phyloP scores from a whole-genome alignment of 2,113 vertebrate species.

The Platycercus adscitus region DNA sequence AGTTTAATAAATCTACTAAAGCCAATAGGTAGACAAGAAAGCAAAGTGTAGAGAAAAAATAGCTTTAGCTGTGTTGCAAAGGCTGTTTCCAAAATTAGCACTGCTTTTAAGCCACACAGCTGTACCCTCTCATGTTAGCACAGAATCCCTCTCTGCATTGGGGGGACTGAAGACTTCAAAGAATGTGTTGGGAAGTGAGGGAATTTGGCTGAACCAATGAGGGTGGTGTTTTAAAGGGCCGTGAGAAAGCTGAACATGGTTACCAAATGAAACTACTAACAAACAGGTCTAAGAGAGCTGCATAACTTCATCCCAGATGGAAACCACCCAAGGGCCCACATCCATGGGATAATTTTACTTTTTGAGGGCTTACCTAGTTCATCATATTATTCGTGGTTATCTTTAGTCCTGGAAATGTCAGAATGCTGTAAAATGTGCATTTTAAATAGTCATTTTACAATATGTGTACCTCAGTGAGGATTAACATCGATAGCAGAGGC shows the following conservation, averaged over 20 bases:
- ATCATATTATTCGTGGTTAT: not conserved
- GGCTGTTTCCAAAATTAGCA: conserved; percentile 65
- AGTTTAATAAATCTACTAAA: conserved; percentile 3
- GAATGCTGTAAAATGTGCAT: not conserved
- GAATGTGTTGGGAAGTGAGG: not conserved
- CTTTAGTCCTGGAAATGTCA: not conserved
- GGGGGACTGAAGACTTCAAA: conserved; percentile 58
- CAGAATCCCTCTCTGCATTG: conserved; percentile 57
- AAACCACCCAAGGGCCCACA: not conserved
- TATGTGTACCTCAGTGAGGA: not conserved
- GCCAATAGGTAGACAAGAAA: not conserved
- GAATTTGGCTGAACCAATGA: not conserved
- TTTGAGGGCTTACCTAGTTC: not conserved
- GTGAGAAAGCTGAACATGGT: not conserved
- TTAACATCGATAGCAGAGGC: not conserved
- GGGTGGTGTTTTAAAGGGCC: not conserved
- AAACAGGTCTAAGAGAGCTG: not conserved
- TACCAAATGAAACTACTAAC: not conserved
- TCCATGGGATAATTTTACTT: not conserved
- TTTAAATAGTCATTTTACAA: not conserved
- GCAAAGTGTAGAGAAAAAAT: conserved; percentile 5
- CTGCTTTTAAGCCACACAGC: conserved; percentile 55
- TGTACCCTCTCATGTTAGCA: conserved; percentile 61
- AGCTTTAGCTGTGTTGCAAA: conserved; percentile 31
- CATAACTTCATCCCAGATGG: not conserved